Conservation (phyloP, 2,797 vertebrate species). For the Clarias pachynema region DNA sequence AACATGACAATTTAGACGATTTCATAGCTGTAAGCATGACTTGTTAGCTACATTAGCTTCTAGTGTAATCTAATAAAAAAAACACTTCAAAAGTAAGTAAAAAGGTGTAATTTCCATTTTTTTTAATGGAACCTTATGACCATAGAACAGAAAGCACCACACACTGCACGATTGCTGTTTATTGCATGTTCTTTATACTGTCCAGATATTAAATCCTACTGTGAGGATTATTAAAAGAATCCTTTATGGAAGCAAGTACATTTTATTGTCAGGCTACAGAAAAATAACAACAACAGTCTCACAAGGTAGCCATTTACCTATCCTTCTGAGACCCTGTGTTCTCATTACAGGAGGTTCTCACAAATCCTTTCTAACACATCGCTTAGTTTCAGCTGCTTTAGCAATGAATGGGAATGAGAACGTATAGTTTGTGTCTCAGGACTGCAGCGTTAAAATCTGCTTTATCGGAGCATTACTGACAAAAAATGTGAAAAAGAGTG, state of each 20-base stretch:
- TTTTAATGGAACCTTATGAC: not conserved
- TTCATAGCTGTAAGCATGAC: not conserved
- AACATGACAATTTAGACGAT: not conserved
- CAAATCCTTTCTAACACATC: not conserved
- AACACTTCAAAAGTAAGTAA: not conserved
- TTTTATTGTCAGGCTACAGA: slow-evolving; percentile 24
- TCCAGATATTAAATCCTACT: slow-evolving; percentile 26
- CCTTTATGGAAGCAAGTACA: slow-evolving; percentile 5
- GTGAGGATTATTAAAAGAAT: slow-evolving; percentile 32
- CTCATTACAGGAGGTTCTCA: slow-evolving; percentile 1
- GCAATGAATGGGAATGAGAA: not conserved
- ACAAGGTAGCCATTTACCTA: slow-evolving; percentile 14
- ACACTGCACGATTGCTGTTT: not conserved
- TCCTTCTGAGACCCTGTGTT: slow-evolving; percentile 9
- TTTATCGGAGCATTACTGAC: not conserved
- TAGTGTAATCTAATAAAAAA: not conserved
- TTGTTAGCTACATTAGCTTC: not conserved
- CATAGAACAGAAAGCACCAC: not conserved
- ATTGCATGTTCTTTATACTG: not conserved
- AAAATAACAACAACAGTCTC: slow-evolving; percentile 1
- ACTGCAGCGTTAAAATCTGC: not conserved
- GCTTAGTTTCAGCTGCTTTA: not conserved
- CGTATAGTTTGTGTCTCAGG: not conserved
- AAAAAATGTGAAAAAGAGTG: not conserved
- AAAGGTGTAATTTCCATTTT: not conserved